Percentiles rank a stretch among this genome's conserved stretches.
Conservation (phyloP, 2,113 vertebrate species). For the Neogale vison region DNA sequence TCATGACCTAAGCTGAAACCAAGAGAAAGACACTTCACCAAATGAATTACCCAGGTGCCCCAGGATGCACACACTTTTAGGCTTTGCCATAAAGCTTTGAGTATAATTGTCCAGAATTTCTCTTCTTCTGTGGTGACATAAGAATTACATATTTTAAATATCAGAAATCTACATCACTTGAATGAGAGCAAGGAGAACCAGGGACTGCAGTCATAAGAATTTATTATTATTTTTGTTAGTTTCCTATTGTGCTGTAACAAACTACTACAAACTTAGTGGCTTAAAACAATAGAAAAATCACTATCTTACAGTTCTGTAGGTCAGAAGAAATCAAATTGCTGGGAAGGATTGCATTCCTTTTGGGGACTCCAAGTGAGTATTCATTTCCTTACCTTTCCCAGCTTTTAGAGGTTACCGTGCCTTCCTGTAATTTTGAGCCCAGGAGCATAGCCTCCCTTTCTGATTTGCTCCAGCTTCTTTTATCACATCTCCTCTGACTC, state of each 20-base stretch:
- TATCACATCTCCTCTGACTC: background rate
- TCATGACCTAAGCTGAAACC: background rate
- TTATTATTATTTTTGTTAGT: background rate
- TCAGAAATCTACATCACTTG: background rate
- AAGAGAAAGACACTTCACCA: background rate
- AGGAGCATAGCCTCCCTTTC: background rate
- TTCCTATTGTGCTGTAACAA: background rate
- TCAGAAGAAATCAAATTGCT: background rate
- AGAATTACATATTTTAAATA: background rate
- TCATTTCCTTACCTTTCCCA: background rate
- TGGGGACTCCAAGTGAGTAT: background rate
- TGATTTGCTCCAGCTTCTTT: background rate
- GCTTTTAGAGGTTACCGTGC: background rate
- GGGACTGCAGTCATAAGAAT: background rate
- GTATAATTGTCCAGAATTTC: background rate
- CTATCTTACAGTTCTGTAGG: background rate
- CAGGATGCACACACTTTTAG: background rate
- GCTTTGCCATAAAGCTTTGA: background rate
- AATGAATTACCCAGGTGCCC: background rate
- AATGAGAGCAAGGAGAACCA: background rate
- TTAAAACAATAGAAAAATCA: background rate
- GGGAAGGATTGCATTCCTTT: background rate
- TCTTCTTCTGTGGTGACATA: background rate
- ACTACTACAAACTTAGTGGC: background rate
- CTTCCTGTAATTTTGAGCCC: background rate